Percentiles rank a stretch among this genome's conserved stretches.
These are phyloP conservation scores for Nautilus pompilius DNA, from an alignment of 1,140 invertebrate species.

Conservation along the genomic window DNA sequence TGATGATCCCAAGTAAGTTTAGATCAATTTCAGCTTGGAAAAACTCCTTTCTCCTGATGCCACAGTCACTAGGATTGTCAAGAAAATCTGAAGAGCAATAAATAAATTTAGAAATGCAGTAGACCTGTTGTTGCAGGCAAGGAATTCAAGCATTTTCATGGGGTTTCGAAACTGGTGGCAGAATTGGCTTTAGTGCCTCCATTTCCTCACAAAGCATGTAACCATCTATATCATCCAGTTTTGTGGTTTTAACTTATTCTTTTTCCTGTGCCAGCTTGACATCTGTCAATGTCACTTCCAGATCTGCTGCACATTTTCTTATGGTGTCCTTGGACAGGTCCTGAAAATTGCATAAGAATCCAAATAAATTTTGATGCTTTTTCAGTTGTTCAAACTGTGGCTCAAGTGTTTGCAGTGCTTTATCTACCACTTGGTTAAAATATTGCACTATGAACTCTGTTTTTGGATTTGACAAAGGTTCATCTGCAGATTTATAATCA, in stretches of 20 bases:
- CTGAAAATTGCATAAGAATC: neutral
- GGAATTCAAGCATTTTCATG: neutral
- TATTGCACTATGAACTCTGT: neutral
- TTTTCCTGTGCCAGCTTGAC: neutral
- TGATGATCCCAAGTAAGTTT: neutral
- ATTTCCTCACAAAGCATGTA: neutral
- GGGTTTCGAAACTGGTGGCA: neutral
- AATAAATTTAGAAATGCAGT: neutral
- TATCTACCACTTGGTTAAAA: neutral
- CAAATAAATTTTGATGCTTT: neutral
- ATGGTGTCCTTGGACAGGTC: neutral
- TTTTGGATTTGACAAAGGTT: neutral
- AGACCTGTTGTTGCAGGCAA: neutral
- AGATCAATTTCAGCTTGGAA: neutral
- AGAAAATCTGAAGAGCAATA: neutral
- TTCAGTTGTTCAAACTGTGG: neutral
- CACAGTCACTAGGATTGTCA: neutral
- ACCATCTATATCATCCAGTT: neutral
- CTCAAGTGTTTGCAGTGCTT: neutral
- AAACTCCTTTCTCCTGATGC: constrained; percentile 2
- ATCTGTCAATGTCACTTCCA: neutral
- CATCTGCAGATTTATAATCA: neutral
- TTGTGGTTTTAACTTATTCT: neutral
- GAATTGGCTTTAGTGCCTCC: neutral
- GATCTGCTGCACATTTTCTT: neutral